phyloP scores from a whole-genome alignment of 2,888 invertebrate species.

The Pristionchus maxplancki region DNA sequence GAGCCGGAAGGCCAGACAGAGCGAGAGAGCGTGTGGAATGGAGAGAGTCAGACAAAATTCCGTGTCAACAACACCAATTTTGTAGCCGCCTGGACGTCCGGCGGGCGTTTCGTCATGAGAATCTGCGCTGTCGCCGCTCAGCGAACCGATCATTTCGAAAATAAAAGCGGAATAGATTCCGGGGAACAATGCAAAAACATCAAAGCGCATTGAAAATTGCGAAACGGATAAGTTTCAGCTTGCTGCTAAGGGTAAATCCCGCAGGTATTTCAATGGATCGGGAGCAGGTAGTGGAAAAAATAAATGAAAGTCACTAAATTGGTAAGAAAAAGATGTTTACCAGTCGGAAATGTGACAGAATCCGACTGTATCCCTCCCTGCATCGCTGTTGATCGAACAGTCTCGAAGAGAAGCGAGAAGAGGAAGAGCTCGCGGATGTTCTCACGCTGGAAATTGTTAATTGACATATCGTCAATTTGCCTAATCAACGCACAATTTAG shows the following conservation, averaged over 20 bases:
- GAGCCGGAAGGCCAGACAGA: background rate
- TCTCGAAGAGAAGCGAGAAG: constrained; percentile 32
- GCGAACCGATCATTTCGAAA: background rate
- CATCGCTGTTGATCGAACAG: background rate
- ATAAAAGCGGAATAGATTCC: background rate
- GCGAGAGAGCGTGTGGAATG: background rate
- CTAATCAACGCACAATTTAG: too few relatives aligned
- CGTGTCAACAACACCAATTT: background rate
- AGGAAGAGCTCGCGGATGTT: constrained; percentile 29
- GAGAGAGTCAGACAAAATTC: background rate
- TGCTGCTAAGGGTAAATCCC: too few relatives aligned
- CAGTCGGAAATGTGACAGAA: constrained; percentile 15
- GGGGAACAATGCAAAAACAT: too few relatives aligned
- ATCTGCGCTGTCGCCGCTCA: background rate
- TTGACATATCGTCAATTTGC: too few relatives aligned
- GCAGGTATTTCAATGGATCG: too few relatives aligned
- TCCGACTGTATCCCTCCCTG: constrained; percentile 45
- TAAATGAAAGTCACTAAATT: background rate
- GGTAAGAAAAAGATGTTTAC: background rate
- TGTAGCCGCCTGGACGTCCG: background rate
- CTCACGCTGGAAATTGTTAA: background rate
- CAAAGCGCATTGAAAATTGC: too few relatives aligned
- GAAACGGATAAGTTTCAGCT: too few relatives aligned
- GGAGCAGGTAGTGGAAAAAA: background rate
- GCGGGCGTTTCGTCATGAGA: background rate